Evolutionary conservation across 2,888 invertebrate species (phyloP).

Genomic region (Lasioglossum lativentre): DNA sequence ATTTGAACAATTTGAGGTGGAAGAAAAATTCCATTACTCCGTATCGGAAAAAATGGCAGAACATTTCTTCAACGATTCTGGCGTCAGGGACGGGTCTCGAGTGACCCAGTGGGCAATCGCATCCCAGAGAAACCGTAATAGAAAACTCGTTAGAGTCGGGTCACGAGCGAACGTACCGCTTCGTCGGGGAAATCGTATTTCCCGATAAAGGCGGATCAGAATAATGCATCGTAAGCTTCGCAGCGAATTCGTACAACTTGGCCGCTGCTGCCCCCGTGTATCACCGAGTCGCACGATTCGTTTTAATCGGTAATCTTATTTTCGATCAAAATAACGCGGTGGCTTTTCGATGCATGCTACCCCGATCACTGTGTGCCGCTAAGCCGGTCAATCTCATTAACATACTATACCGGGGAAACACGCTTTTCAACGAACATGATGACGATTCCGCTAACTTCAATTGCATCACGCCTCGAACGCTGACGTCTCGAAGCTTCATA

Average conservation of each 20-base stretch:
- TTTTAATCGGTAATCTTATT: slow-evolving; percentile 28
- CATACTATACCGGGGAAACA: neutral
- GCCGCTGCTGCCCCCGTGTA: neutral
- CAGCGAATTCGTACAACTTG: slow-evolving; percentile 7
- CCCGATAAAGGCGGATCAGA: neutral
- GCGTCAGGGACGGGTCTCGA: neutral
- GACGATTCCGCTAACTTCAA: neutral
- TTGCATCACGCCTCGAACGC: neutral
- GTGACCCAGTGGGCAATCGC: neutral
- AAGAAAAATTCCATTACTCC: too few species aligned
- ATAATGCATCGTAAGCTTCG: slow-evolving; percentile 4
- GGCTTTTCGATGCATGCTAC: slow-evolving; percentile 37
- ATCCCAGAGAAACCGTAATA: neutral
- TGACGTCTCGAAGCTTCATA: neutral
- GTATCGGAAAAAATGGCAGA: neutral
- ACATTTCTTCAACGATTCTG: neutral
- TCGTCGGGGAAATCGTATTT: slow-evolving; percentile 7
- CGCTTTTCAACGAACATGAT: neutral
- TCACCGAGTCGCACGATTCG: neutral
- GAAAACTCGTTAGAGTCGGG: slow-evolving; percentile 14
- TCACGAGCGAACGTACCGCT: neutral
- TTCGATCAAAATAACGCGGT: slow-evolving; percentile 29
- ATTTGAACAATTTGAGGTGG: neutral
- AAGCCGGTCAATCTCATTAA: slow-evolving; percentile 46
- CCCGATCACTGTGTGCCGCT: slow-evolving; percentile 32